A percentile compares a stretch with the other conserved stretches of the same genome.
Conservation (phyloP, 2,888 invertebrate species). For the Hirtodrosophila histrioides region DNA sequence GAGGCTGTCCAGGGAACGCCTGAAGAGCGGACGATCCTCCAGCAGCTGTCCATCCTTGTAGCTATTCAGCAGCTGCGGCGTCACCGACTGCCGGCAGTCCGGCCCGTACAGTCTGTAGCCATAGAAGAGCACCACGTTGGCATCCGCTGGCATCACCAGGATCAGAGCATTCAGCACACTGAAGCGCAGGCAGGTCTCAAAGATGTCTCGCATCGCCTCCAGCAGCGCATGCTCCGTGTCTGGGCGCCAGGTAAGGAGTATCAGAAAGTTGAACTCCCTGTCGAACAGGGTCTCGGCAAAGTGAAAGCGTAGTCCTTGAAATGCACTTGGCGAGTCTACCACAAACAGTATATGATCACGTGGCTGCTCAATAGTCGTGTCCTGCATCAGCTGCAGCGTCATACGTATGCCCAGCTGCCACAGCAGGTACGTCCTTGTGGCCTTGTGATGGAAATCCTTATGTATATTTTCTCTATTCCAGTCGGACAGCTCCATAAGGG, state of each 20-base stretch:
- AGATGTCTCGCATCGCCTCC: constrained; percentile 52
- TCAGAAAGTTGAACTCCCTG: constrained; percentile 71
- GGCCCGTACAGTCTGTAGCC: constrained; percentile 39
- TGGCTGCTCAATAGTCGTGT: constrained; percentile 42
- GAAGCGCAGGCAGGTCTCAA: constrained; percentile 48
- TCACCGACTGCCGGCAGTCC: constrained; percentile 36
- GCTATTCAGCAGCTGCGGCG: constrained; percentile 52
- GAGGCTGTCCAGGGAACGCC: constrained; percentile 45
- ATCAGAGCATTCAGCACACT: constrained; percentile 74
- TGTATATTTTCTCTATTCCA: neutral
- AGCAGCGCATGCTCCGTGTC: neutral
- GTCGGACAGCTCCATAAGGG: constrained; percentile 59
- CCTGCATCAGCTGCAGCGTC: constrained; percentile 62
- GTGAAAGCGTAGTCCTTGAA: constrained; percentile 55
- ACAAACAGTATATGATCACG: constrained; percentile 69
- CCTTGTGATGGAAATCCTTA: constrained; percentile 20
- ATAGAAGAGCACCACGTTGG: constrained; percentile 48
- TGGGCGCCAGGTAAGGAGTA: constrained; percentile 57
- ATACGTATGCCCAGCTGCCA: constrained; percentile 38
- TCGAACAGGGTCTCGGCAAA: constrained; percentile 55
- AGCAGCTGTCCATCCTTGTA: constrained; percentile 46
- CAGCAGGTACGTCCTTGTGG: constrained; percentile 51
- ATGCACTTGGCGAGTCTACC: constrained; percentile 64
- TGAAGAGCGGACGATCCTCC: constrained; percentile 53
- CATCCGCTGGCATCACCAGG: constrained; percentile 42